Base-by-base conservation (phyloP, 2,113 vertebrate genomes). In the Lichenostomus cassidix region DNA sequence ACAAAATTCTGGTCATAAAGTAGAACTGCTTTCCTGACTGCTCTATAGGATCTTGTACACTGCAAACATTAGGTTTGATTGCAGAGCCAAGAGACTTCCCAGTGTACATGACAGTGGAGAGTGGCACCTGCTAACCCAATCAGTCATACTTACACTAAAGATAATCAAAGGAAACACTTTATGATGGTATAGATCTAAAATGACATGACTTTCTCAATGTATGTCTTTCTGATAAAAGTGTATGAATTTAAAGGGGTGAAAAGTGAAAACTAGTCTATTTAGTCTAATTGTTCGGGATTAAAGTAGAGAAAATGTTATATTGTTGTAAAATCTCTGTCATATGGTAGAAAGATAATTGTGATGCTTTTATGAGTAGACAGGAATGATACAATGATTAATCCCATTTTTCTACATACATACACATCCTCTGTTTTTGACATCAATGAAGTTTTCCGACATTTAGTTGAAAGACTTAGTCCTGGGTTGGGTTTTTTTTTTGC, bases 401-500 rank as follows among this genome's bases (percentile, higher is more conserved):
- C 27, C 13, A 49, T 4, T 81, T 80, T 80, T 83, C 67, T 69
- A 21, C 23, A 35, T 55, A 49, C 3, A 42, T 5, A 10, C 11
- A 17, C 4, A 31, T 62, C 85, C 2, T 75, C 4, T 64, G 10
- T 41, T 79, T 91, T 63, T 80, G 3, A 33, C 16, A 29, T 29
- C 17, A 76, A n/a, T 17, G 37, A 2, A 21, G 2, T 31, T 75
- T 78, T 49, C 44, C 87, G 89, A 56, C 1, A 37, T n/a, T 71
- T 56, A 10, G 4, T 47, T 56, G 24, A 71, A 89, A 75, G 18
- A 74, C 37, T 71, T 44, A 64, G 6, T 49, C 37, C 44, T 33
- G 25, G 5, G 2, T 44, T 44, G 5, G 0, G 0, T 1, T 0
- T 25, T 25, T n/a, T 52, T 76, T 58, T 21, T 71, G 22, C 10